A percentile compares a stretch with the other conserved stretches of the same genome.
These are phyloP conservation scores for Nycticorax nycticorax DNA, from an alignment of 2,113 vertebrate genomes.

Conservation along the genomic window DNA sequence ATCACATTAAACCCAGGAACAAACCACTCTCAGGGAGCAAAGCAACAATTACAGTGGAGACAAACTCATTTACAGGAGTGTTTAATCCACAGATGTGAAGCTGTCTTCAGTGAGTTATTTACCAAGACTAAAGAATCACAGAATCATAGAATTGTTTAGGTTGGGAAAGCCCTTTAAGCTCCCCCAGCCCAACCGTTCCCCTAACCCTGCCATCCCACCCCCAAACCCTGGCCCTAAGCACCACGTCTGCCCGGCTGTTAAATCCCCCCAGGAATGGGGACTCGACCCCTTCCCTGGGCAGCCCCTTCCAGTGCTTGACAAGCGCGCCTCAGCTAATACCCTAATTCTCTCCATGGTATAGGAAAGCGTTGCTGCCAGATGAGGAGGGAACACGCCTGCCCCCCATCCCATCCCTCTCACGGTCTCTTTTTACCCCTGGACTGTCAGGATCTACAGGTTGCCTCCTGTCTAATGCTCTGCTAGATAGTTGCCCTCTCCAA, in stretches of 20 bases:
- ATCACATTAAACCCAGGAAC: background rate
- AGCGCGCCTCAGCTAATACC: background rate
- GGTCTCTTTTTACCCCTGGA: background rate
- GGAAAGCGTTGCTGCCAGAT: background rate
- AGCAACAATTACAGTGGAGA: background rate
- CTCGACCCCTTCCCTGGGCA: no score
- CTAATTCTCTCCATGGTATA: background rate
- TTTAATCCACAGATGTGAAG: background rate
- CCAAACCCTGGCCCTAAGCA: no score
- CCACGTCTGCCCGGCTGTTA: no score
- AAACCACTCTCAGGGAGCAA: background rate
- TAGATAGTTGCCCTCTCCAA: background rate
- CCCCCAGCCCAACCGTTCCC: no score
- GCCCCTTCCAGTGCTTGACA: no score
- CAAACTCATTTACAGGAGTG: background rate
- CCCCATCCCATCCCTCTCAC: background rate
- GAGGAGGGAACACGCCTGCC: background rate
- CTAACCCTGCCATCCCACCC: no score
- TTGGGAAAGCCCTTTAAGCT: no score
- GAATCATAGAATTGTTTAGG: no score
- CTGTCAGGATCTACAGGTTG: background rate
- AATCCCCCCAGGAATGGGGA: no score
- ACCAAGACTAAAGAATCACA: background rate
- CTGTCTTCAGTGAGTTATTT: background rate
- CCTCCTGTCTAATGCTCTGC: background rate